Evolutionary conservation across 1,140 invertebrate genomes (phyloP), one percentile per base, ranked within the genome.

Genomic region (Bombus sibiricus): DNA sequence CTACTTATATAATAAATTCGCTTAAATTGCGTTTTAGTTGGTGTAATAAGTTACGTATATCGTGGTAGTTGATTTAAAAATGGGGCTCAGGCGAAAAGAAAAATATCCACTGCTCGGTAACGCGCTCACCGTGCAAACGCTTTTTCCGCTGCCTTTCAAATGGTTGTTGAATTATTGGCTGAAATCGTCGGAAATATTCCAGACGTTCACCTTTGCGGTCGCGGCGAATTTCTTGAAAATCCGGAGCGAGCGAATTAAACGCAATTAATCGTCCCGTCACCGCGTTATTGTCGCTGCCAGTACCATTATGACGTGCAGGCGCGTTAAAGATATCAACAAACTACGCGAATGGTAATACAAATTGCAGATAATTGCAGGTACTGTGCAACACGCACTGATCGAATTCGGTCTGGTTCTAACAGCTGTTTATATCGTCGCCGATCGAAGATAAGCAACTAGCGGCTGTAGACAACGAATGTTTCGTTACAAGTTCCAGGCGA

Each of bases 301-400:
- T n/a, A 69, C 57, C 32, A 59, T 74, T 86, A 86, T 82, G 62
- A 86, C 84, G 78, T 86, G 79, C 71, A 39, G 43, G n/a, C 84
- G 64, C 79, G 84, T 74, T 82, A 76, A 71, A 76, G 57, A 32
- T 53, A 76, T 47, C 79, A 71, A 82, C 73, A 83, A 86, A 86
- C 77, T 86, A 71, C 73, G 8, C 84, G 28, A 25, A 28, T 43
- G 18, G 22, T 68, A 57, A 81, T 81, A 75, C 76, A 64, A 85
- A 85, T 86, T 59, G 66, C 71, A 12, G 69, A 76, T 86, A 86
- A 86, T 86, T 66, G 84, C 39, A 37, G 37, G 5, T n/a, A 5
- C 28, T 10, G 75, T 62, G 75, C 57, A 32, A 43, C 15, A 18
- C 13, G 15, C 5, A 28, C 25, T 6, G 39, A 32, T 62, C 57